phyloP scores from a whole-genome alignment of 1,140 invertebrate genomes.

The Vollenhovia emeryi region DNA sequence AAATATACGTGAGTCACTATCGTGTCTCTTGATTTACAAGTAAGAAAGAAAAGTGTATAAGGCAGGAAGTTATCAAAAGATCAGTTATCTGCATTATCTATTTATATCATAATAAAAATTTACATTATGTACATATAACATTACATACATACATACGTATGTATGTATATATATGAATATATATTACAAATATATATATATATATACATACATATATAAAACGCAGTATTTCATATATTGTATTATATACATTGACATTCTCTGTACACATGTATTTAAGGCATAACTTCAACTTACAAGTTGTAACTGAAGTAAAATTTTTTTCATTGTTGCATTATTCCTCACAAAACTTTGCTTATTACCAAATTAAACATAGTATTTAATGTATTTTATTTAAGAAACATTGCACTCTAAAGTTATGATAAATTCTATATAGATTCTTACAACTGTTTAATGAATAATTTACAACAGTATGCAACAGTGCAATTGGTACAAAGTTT shows the following conservation, averaged over 20 bases:
- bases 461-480: background rate
- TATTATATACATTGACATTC: constrained; percentile 40
- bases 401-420: background rate
- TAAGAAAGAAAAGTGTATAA: constrained; percentile 17
- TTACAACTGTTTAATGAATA: constrained; percentile 23
- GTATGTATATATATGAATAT: background rate
- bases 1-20: too few relatives aligned
- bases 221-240: constrained; percentile 18
- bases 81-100: constrained; percentile 16
- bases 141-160: background rate
- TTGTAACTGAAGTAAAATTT: background rate
- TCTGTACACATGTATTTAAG: constrained; percentile 63
- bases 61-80: constrained; percentile 22
- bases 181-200: background rate
- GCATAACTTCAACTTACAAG: constrained; percentile 49
- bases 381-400: constrained; percentile 15
- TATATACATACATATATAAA: background rate
- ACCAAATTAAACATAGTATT: constrained; percentile 7
- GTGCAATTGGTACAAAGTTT: background rate
- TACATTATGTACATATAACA: constrained; percentile 7
- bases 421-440: background rate
- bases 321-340: constrained; percentile 13
- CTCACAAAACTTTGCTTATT: constrained; percentile 10
- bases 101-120: constrained; percentile 25
- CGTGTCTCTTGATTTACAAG: too few relatives aligned